These are phyloP conservation scores for Monochamus alternatus DNA, from an alignment of 2,888 invertebrate genomes.

Conservation along the genomic window DNA sequence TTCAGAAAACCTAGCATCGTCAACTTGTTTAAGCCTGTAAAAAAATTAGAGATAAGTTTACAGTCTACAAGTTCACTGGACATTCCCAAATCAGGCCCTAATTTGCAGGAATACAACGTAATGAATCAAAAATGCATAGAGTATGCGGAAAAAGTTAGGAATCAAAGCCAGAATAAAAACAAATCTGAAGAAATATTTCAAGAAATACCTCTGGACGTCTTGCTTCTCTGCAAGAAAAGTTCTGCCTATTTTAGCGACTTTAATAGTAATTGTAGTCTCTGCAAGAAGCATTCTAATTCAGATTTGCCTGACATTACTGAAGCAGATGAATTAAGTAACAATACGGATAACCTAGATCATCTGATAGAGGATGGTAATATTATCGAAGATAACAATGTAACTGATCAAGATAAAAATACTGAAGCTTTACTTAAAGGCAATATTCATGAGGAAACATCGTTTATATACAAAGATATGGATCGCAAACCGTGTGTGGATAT, in stretches of 20 bases:
- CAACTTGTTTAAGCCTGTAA: constrained; percentile 52
- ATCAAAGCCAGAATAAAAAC: constrained; percentile 35
- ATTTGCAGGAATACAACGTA: constrained; percentile 31
- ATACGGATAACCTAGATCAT: background rate
- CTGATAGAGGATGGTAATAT: background rate
- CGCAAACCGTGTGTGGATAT: constrained; percentile 21
- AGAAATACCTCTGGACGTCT: constrained; percentile 50
- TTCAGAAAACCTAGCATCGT: constrained; percentile 57
- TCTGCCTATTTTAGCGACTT: constrained; percentile 34
- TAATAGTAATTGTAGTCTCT: constrained; percentile 35
- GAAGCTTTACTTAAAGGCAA: background rate
- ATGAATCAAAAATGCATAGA: constrained; percentile 51
- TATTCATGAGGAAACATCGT: constrained; percentile 7
- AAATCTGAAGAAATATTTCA: constrained; percentile 40
- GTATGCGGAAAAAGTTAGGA: constrained; percentile 50
- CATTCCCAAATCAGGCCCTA: background rate
- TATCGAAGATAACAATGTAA: background rate
- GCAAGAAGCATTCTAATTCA: constrained; percentile 18
- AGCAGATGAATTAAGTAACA: background rate
- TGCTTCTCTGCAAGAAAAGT: constrained; percentile 45
- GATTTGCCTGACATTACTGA: background rate
- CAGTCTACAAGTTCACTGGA: background rate
- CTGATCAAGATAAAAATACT: background rate
- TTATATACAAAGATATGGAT: background rate
- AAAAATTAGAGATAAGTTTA: background rate